These are phyloP conservation scores for Myxocyprinus asiaticus DNA, from an alignment of 2,113 vertebrate genomes.

Conservation along the genomic window DNA sequence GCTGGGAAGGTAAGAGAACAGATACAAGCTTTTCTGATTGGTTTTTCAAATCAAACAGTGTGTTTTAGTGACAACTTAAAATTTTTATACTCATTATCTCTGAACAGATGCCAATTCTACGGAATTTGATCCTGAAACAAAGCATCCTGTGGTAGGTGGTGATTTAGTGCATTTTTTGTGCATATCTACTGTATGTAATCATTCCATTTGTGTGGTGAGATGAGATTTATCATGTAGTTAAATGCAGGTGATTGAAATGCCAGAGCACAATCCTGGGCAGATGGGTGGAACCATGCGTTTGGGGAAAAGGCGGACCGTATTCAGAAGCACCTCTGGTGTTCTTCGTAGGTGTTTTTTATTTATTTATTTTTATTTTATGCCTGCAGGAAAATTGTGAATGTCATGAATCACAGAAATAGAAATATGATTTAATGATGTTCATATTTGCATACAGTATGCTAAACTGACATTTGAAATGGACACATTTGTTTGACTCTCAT, in stretches of 20 bases:
- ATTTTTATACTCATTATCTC: not conserved
- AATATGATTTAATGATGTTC: not conserved
- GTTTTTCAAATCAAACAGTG: not conserved
- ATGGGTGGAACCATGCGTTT: conserved; percentile 98
- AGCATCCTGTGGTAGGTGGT: conserved; percentile 88
- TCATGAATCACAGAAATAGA: not conserved
- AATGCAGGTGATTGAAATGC: conserved; percentile 93
- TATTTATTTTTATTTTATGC: too few relatives aligned
- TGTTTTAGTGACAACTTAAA: not conserved
- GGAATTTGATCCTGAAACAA: conserved; percentile 89
- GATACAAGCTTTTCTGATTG: not conserved
- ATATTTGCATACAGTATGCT: too few relatives aligned
- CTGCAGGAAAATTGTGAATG: not conserved
- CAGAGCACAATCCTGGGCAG: conserved; percentile 94
- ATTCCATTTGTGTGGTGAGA: not conserved
- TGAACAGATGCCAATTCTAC: conserved; percentile 92
- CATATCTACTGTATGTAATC: not conserved
- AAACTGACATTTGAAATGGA: not conserved
- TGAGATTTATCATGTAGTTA: conserved; percentile 16
- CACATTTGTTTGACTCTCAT: not conserved
- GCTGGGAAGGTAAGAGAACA: conserved; percentile 83
- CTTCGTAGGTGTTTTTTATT: conserved; percentile 82
- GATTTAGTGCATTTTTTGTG: not conserved
- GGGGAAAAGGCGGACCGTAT: conserved; percentile 92
- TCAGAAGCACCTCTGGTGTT: conserved; percentile 85